Evolutionary conservation across 2,113 vertebrate species (phyloP).

Genomic region (Puffinus mauretanicus): DNA sequence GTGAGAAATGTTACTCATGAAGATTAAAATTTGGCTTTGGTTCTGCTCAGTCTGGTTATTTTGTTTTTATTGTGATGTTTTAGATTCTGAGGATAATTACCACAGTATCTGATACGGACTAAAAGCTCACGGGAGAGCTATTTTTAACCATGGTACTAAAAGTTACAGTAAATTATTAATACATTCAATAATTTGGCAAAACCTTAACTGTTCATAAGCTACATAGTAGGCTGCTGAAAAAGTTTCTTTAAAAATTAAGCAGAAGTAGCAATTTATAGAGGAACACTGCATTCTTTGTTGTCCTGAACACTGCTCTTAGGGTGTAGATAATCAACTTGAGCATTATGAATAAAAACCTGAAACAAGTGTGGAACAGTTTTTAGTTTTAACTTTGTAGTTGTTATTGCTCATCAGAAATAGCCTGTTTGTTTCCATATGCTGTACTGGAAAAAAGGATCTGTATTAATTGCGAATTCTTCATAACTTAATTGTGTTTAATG

Average conservation of each 20-base stretch:
- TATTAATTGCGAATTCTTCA: background rate
- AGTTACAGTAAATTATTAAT: constrained; percentile 41
- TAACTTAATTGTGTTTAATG: background rate
- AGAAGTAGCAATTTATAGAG: background rate
- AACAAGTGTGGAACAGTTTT: background rate
- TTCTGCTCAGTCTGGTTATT: background rate
- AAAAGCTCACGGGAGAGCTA: background rate
- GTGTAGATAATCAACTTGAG: background rate
- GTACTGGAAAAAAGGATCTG: background rate
- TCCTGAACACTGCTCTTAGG: background rate
- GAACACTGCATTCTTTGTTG: background rate
- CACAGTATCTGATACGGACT: background rate
- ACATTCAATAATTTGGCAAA: constrained; percentile 19
- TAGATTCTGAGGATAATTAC: background rate
- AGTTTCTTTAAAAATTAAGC: background rate
- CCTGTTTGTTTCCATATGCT: background rate
- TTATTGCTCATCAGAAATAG: background rate
- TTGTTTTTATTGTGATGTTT: background rate
- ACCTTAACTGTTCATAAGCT: background rate
- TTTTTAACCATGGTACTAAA: constrained; percentile 5
- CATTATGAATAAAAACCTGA: background rate
- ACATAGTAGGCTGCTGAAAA: background rate
- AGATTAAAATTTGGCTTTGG: background rate
- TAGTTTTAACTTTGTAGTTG: background rate
- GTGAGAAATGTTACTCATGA: background rate